Conservation (phyloP, 2,797 vertebrate genomes). For the Rousettus madagascariensis region DNA sequence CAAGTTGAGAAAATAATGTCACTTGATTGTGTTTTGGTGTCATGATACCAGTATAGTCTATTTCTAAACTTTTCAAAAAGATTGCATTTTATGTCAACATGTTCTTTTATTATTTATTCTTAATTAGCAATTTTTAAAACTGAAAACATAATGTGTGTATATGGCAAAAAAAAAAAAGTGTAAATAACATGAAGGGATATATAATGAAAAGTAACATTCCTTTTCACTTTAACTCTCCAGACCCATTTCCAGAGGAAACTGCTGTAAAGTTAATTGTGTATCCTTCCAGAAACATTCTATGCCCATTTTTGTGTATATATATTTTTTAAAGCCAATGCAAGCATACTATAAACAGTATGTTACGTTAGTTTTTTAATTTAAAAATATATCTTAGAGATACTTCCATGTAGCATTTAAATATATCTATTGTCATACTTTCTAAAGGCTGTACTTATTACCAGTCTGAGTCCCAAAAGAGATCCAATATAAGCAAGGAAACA, state of each 20-base stretch:
- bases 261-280: neutral
- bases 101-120: neutral
- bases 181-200: neutral
- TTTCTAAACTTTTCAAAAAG: neutral
- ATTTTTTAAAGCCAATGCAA: neutral
- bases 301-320: neutral
- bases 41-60: neutral
- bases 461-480: neutral
- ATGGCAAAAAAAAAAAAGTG: neutral
- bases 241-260: neutral
- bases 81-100: neutral
- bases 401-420: neutral
- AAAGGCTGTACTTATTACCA: neutral
- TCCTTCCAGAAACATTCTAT: constrained; percentile 1
- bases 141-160: neutral
- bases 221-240: constrained; percentile 1
- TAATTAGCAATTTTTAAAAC: neutral
- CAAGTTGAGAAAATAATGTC: neutral
- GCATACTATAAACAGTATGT: neutral
- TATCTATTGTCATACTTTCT: neutral
- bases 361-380: neutral
- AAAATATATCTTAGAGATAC: neutral
- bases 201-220: neutral
- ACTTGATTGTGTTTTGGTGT: neutral
- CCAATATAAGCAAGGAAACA: neutral